Evolutionary conservation across 2,888 invertebrate genomes (phyloP).

Genomic region (Macrophya annulata): DNA sequence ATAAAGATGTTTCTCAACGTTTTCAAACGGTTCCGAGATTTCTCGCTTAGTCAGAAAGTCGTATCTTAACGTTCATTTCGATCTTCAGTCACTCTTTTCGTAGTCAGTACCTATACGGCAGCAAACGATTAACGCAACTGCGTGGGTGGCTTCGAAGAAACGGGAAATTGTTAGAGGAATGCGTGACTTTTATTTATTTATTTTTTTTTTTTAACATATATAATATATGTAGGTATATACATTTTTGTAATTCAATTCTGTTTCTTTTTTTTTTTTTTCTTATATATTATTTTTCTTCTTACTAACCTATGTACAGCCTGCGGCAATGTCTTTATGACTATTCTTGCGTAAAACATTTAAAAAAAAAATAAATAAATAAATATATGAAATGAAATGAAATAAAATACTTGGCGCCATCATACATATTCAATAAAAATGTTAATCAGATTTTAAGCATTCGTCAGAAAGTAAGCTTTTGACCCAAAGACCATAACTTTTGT

Average conservation of each 20-base stretch:
- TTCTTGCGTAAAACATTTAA: slow-evolving; percentile 23
- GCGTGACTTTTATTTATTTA: slow-evolving; percentile 26
- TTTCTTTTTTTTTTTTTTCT: background rate
- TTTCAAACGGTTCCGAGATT: background rate
- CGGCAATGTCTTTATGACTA: slow-evolving; percentile 20
- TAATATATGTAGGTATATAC: too few species aligned
- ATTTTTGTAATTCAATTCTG: background rate
- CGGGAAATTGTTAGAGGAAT: slow-evolving; percentile 46
- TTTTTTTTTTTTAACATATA: background rate
- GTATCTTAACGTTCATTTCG: slow-evolving; percentile 19
- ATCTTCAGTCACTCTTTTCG: slow-evolving; percentile 21
- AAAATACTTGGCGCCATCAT: slow-evolving; percentile 51
- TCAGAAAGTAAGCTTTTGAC: slow-evolving; percentile 6
- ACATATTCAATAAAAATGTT: slow-evolving; percentile 52
- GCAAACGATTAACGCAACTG: slow-evolving; percentile 43
- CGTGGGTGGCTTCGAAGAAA: slow-evolving; percentile 35
- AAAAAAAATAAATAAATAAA: too few species aligned
- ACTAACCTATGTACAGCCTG: background rate
- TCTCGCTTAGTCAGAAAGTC: background rate
- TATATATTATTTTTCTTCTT: background rate
- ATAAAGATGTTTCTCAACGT: slow-evolving; percentile 39
- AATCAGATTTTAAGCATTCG: slow-evolving; percentile 37
- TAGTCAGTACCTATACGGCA: slow-evolving; percentile 23
- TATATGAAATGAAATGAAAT: background rate
- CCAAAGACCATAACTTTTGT: background rate